A percentile compares a stretch with the other conserved stretches of the same genome.
These are phyloP conservation scores for Spilarctia lutea DNA, from an alignment of 2,888 invertebrate genomes.

Conservation along the genomic window DNA sequence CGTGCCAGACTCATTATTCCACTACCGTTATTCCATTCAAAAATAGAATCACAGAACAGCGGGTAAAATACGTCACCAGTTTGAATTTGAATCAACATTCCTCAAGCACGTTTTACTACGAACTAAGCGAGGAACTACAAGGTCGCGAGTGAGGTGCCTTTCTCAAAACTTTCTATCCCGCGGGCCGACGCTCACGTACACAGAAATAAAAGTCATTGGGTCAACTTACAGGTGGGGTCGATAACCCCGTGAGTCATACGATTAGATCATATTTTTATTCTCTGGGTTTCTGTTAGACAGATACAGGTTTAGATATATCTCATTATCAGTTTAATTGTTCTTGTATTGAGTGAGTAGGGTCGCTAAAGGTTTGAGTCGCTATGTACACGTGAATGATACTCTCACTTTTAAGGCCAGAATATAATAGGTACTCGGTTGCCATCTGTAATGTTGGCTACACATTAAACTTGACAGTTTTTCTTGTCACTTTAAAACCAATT, in stretches of 20 bases:
- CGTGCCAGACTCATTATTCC: too few species aligned
- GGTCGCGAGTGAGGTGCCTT: conserved; percentile 34
- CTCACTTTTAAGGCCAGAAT: too few species aligned
- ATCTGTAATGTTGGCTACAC: too few species aligned
- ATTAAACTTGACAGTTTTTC: too few species aligned
- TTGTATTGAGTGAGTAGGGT: background rate
- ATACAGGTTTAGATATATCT: background rate
- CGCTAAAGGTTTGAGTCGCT: background rate
- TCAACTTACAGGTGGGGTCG: conserved; percentile 45
- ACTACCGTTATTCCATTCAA: background rate
- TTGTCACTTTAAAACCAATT: too few species aligned
- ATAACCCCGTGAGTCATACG: conserved; percentile 39
- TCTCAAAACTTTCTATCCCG: conserved; percentile 53
- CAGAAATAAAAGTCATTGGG: conserved; percentile 45
- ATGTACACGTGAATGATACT: background rate
- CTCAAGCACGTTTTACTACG: conserved; percentile 15
- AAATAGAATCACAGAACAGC: background rate
- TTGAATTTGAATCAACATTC: conserved; percentile 14
- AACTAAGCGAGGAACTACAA: conserved; percentile 9
- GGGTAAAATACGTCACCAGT: background rate
- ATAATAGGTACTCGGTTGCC: too few species aligned
- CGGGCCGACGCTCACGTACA: conserved; percentile 30
- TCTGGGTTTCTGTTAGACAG: background rate
- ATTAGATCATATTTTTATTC: conserved; percentile 36
- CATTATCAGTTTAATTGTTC: background rate